phyloP scores from a whole-genome alignment of 2,113 vertebrate species.

The Tragelaphus buxtoni region DNA sequence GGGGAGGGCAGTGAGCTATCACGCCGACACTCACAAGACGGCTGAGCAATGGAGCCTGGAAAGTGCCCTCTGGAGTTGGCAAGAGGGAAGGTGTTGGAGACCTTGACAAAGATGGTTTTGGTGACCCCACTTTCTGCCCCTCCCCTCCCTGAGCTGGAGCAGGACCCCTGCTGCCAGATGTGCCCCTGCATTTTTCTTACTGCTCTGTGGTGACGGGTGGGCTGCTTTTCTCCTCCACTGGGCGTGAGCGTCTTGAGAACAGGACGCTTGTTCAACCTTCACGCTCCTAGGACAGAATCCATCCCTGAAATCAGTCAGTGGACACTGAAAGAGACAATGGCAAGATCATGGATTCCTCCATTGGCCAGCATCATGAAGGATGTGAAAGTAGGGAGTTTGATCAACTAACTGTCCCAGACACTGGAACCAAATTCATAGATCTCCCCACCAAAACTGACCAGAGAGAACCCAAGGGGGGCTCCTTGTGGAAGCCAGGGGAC shows the following conservation, averaged over 20 bases:
- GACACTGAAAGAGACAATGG: neutral
- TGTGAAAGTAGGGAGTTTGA: neutral
- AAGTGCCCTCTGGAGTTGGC: neutral
- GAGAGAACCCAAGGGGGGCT: neutral
- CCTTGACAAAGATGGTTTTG: neutral
- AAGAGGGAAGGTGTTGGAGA: too few species aligned
- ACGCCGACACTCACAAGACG: fast-evolving
- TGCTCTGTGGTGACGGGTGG: neutral
- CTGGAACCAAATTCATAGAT: neutral
- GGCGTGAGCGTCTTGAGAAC: neutral
- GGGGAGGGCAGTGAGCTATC: too few species aligned
- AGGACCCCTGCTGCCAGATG: neutral
- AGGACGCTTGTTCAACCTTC: neutral
- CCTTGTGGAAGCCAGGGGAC: neutral
- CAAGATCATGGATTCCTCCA: neutral
- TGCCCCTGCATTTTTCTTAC: neutral
- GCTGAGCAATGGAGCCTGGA: fast-evolving
- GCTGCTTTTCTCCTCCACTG: neutral
- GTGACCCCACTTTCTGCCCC: neutral
- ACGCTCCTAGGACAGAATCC: neutral
- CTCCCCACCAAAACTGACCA: neutral
- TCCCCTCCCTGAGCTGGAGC: neutral
- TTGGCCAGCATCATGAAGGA: neutral
- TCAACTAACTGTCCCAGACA: neutral
- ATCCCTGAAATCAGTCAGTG: neutral